Conservation (phyloP, 2,797 vertebrate genomes). For the Pantherophis vulpinus region DNA sequence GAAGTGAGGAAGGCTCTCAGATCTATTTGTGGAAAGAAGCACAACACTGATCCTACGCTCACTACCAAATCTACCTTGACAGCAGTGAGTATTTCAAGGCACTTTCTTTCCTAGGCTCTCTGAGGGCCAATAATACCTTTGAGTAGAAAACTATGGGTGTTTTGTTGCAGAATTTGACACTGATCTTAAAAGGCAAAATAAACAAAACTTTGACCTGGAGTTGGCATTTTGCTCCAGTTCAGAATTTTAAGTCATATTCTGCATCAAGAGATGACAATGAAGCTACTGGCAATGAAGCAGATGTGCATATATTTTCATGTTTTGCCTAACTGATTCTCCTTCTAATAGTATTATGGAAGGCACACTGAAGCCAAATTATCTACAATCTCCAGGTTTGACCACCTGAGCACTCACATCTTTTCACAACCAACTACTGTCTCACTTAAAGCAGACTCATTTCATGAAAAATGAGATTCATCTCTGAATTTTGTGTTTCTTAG, state of each 20-base stretch:
- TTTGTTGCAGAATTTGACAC: not conserved
- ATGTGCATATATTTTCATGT: not conserved
- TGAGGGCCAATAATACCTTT: not conserved
- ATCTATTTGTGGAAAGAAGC: conserved; percentile 82
- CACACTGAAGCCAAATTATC: not conserved
- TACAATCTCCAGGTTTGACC: not conserved
- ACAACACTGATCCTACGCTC: conserved; percentile 77
- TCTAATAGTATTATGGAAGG: not conserved
- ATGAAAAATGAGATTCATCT: not conserved
- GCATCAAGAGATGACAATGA: not conserved
- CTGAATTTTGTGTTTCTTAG: not conserved
- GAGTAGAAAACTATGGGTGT: not conserved
- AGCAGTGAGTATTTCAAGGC: conserved; percentile 75
- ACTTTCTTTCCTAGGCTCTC: not conserved
- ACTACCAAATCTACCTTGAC: conserved; percentile 84
- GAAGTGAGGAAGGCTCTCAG: conserved; percentile 85
- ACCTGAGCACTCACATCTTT: not conserved
- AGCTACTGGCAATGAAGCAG: not conserved
- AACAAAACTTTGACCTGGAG: not conserved
- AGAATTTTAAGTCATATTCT: not conserved
- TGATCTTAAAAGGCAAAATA: not conserved
- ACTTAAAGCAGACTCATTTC: not conserved
- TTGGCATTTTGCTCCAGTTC: not conserved
- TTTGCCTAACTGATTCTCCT: not conserved
- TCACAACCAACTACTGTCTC: not conserved